Evolutionary conservation across 2,797 vertebrate species (phyloP).

Genomic region (Chromobotia macracanthus): DNA sequence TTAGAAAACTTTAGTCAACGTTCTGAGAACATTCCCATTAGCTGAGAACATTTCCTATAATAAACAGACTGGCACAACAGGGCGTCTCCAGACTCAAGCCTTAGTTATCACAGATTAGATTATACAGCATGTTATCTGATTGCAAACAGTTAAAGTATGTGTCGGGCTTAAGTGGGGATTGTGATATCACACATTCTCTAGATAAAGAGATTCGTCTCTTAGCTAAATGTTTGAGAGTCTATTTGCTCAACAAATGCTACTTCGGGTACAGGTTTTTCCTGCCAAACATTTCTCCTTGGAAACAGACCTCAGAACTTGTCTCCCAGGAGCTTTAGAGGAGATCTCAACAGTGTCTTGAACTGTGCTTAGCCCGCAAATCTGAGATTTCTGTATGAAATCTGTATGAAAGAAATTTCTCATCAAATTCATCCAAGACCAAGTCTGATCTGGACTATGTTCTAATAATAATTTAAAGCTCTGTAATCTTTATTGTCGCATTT

Average conservation of each 20-base stretch:
- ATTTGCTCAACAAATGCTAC: neutral
- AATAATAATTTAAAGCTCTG: no score
- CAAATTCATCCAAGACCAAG: neutral
- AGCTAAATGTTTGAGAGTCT: neutral
- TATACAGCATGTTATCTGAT: conserved; percentile 45
- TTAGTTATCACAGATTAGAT: conserved; percentile 38
- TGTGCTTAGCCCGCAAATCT: neutral
- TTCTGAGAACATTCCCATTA: no score
- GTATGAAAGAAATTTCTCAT: conserved; percentile 1
- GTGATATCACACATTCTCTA: conserved; percentile 27
- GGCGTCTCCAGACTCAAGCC: conserved; percentile 32
- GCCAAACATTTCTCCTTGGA: neutral
- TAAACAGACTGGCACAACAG: conserved; percentile 34
- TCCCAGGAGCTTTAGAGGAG: neutral
- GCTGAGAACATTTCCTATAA: conserved; percentile 26
- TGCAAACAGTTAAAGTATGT: conserved; percentile 2
- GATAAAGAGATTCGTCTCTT: conserved; percentile 12
- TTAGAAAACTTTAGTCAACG: no score
- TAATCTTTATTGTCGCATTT: no score
- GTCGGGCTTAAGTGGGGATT: neutral
- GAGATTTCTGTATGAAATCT: neutral
- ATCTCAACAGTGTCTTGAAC: neutral
- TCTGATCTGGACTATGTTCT: neutral
- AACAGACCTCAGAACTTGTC: neutral
- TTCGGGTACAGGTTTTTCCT: neutral